Base-by-base conservation (phyloP, 2,888 invertebrate species). In the Dioctria rufipes region DNA sequence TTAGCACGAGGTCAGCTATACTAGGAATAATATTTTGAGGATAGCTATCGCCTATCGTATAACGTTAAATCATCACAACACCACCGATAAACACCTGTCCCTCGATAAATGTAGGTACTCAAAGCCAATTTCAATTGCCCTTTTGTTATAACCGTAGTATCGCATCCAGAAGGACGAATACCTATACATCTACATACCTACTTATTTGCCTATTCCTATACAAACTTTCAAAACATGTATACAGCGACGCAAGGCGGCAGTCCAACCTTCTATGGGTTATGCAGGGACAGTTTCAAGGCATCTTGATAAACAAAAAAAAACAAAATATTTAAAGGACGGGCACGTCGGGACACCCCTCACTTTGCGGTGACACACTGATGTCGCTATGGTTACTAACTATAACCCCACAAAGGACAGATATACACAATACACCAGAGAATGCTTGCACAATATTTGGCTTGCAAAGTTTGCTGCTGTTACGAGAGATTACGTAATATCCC, bases 341-440 rank as follows among this genome's bases (percentile, higher is more conserved):
- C 46, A 67, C 67, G 42, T 42, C 40, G 65, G 40, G 65, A 65
- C 65, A 65, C 6, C 65, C 67, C 67, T 25, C 67, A 46, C 9
- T 67, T 1, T 25, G 25, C 67, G n/a, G 67, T 67, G 49, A 13
- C 67, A 67, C 46, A 49, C 37, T 67, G 43, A 13, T 13, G 67
- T 67, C 67, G 67, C 67, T 37, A 67, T 13, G 67, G 67, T 42
- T 43, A 67, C 67, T 5, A 40, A 65, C 25, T 43, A 49, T 8
- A 46, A 46, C 67, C 67, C 66, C 67, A n/a, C 67, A 13, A 25
- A 25, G 25, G 25, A 25, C 25, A 25, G 25, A 25, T 25, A 25
- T 25, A 6, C 65, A 13, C 40, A 39, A 39, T 25, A 65, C 65
- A 40, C 65, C 6, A 11, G 58, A 11, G n/a, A 39, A 61, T 42